These are phyloP conservation scores for Centrocercus urophasianus DNA, from an alignment of 2,113 vertebrate genomes.

Conservation along the genomic window DNA sequence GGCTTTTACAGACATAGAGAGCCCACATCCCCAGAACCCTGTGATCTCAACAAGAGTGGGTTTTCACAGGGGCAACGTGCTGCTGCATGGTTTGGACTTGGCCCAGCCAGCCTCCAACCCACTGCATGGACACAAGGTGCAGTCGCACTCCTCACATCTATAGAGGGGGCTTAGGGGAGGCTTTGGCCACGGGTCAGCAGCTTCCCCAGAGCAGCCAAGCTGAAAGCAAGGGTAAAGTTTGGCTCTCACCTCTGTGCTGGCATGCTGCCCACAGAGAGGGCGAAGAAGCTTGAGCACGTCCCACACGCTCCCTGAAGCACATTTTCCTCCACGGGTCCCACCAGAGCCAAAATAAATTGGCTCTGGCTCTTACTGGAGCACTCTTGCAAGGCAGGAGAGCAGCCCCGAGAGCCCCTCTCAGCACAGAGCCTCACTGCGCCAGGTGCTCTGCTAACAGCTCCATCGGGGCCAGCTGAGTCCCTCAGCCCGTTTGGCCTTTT, in stretches of 20 bases:
- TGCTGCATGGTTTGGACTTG: not conserved
- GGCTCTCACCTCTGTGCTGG: slow-evolving; percentile 64
- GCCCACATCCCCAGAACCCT: slow-evolving; percentile 10
- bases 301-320: slow-evolving; percentile 50
- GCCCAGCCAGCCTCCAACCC: not conserved
- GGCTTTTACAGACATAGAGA: not conserved
- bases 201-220: not conserved
- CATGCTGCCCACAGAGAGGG: not conserved
- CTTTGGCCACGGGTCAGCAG: not conserved
- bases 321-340: slow-evolving; percentile 13
- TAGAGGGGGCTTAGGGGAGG: not conserved
- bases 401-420: not conserved
- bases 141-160: not conserved
- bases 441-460: slow-evolving; percentile 7
- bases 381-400: not conserved
- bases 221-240: slow-evolving; percentile 38
- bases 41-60: not conserved
- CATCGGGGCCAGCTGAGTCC: slow-evolving; percentile 7
- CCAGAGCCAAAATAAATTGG: slow-evolving; percentile 61
- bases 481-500: not conserved
- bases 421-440: not conserved
- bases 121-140: not conserved
- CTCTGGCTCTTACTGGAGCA: not conserved
- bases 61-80: not conserved
- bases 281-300: slow-evolving; percentile 34